Evolutionary conservation across 2,797 vertebrate species (phyloP).

Genomic region (Gastrophryne carolinensis): DNA sequence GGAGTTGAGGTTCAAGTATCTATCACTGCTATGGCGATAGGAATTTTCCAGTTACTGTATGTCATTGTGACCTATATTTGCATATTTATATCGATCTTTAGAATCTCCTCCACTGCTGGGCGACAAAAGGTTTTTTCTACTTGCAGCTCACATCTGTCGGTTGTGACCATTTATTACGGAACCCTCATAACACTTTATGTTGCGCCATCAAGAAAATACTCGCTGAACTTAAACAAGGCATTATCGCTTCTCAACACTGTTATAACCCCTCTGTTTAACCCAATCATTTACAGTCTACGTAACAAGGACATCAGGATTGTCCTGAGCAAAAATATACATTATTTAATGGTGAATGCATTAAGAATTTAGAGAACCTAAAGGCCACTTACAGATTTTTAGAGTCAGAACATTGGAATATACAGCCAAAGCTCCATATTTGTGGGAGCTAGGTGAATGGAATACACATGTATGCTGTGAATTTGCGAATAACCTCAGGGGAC

Average conservation of each 20-base stretch:
- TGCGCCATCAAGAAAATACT: background rate
- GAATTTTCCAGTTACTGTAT: background rate
- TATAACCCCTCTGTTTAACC: conserved; percentile 4
- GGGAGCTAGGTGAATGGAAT: too few relatives aligned
- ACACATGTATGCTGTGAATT: too few relatives aligned
- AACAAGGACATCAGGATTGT: background rate
- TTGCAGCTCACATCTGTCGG: conserved; percentile 11
- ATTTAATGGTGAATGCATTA: too few relatives aligned
- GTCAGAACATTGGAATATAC: too few relatives aligned
- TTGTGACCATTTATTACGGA: background rate
- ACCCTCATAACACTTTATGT: background rate
- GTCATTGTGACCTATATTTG: background rate
- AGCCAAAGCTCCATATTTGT: too few relatives aligned
- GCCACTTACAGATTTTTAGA: too few relatives aligned
- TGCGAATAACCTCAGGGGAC: too few relatives aligned
- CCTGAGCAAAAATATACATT: too few relatives aligned
- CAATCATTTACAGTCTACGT: conserved; percentile 8
- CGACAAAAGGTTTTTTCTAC: conserved; percentile 7
- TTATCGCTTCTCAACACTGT: background rate
- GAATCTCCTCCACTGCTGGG: background rate
- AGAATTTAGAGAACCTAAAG: too few relatives aligned
- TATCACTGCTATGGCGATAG: background rate
- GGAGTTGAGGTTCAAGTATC: background rate
- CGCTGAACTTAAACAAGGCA: background rate
- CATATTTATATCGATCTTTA: background rate